Evolutionary conservation across 1,140 invertebrate species (phyloP).

Genomic region (Proales similis): DNA sequence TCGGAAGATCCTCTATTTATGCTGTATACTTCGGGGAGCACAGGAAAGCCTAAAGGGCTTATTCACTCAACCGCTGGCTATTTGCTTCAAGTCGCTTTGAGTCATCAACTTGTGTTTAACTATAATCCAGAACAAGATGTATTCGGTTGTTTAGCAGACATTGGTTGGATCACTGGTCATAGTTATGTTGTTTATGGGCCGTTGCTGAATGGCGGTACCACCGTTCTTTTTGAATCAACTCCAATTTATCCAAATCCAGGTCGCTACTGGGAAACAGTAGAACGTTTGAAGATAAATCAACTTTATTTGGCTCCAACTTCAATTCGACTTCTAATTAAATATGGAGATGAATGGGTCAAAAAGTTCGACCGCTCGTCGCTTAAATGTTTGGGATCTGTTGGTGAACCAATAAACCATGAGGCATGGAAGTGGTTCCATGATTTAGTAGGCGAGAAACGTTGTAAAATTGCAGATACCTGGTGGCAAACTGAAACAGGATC

Average conservation of each 20-base stretch:
- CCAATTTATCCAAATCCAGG: conserved; percentile 58
- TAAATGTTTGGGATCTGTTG: conserved; percentile 56
- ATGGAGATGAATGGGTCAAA: conserved; percentile 58
- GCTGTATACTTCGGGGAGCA: conserved; percentile 59
- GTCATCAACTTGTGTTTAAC: conserved; percentile 55
- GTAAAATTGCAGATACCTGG: conserved; percentile 84
- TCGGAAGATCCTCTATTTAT: conserved; percentile 58
- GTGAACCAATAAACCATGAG: conserved; percentile 94
- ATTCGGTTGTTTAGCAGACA: conserved; percentile 59
- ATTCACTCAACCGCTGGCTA: conserved; percentile 57
- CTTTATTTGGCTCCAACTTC: conserved; percentile 59
- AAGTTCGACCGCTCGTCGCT: conserved; percentile 47
- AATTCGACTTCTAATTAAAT: conserved; percentile 68
- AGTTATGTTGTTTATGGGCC: conserved; percentile 59
- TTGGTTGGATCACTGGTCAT: conserved; percentile 61
- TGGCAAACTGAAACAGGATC: conserved; percentile 70
- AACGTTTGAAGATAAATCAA: conserved; percentile 56
- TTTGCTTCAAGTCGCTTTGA: conserved; percentile 56
- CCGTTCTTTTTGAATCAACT: conserved; percentile 58
- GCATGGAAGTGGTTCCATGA: conserved; percentile 96
- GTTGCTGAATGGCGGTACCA: conserved; percentile 57
- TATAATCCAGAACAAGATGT: conserved; percentile 51
- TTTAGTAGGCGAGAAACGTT: conserved; percentile 65
- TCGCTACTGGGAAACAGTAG: conserved; percentile 58
- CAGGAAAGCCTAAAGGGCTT: conserved; percentile 59